These are phyloP conservation scores for Ceratothoa steindachneri DNA, from an alignment of 2,888 invertebrate species.

Conservation along the genomic window DNA sequence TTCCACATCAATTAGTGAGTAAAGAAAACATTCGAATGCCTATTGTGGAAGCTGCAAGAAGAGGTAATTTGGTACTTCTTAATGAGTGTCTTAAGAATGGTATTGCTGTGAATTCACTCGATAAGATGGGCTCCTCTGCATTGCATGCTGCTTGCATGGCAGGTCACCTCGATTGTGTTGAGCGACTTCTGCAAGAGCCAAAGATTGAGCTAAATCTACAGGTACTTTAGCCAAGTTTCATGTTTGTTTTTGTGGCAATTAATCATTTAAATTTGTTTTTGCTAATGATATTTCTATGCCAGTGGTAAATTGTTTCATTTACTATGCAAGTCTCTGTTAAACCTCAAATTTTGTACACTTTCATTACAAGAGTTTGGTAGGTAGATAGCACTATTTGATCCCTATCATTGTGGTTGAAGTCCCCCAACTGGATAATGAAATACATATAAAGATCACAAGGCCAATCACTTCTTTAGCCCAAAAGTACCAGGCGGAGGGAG, in stretches of 20 bases:
- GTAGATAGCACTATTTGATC: no score
- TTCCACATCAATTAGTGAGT: not conserved
- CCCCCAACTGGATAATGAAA: no score
- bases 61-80: slow-evolving; percentile 62
- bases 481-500: no score
- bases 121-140: slow-evolving; percentile 64
- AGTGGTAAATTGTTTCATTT: no score
- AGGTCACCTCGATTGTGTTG: slow-evolving; percentile 60
- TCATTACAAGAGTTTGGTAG: no score
- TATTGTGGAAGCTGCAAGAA: slow-evolving; percentile 64
- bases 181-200: slow-evolving; percentile 56
- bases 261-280: no score
- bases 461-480: no score
- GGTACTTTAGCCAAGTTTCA: slow-evolving; percentile 50
- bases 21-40: slow-evolving; percentile 53
- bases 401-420: no score
- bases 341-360: no score
- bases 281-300: no score
- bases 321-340: no score
- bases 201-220: slow-evolving; percentile 56
- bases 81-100: slow-evolving; percentile 61
- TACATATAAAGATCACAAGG: no score
- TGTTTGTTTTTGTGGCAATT: not conserved
- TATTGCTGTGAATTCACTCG: slow-evolving; percentile 63
- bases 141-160: slow-evolving; percentile 65